Evolutionary conservation across 2,888 invertebrate species (phyloP), one percentile per base, ranked within the genome.

Genomic region (Epicampocera succincta): DNA sequence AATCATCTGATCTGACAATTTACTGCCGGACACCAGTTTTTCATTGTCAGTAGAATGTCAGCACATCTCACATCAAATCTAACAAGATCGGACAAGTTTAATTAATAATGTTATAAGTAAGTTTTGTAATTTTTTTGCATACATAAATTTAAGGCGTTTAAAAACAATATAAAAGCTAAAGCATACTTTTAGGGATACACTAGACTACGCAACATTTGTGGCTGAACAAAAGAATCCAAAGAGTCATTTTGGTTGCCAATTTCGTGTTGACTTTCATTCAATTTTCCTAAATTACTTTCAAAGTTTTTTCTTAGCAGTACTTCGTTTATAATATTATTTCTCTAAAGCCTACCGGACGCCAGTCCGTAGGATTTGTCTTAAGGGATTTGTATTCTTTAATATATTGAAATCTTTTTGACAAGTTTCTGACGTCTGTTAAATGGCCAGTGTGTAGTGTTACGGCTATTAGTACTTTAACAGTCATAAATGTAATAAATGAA

Each of bases 311-410:
- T n/a, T n/a, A n/a, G n/a, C n/a, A n/a, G n/a, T n/a, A n/a, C n/a
- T n/a, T n/a, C n/a, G n/a, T n/a, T n/a, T n/a, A n/a, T n/a, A n/a
- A n/a, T n/a, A n/a, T n/a, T n/a, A n/a, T n/a, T n/a, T n/a, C n/a
- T n/a, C n/a, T n/a, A n/a, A n/a, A n/a, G n/a, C n/a, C n/a, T n/a
- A n/a, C n/a, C 29, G 6, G 56, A 21, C 63, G 66, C 25, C 48
- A 38, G 58, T n/a, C n/a, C n/a, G n/a, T n/a, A n/a, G n/a, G n/a
- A n/a, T n/a, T n/a, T 66, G 72, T 44, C 80, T 76, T 68, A 76
- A 73, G 63, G 68, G 76, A 76, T 81, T 81, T 77, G 68, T 42
- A 13, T 1, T 9, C 17, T 72, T 50, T 29, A 33, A 48, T 50
- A 25, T 40, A 11, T 21, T 44, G 46, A 6, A 44, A 15, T 33